Base-by-base conservation (phyloP, 2,113 vertebrate species). In the Leucopternis melanops region DNA sequence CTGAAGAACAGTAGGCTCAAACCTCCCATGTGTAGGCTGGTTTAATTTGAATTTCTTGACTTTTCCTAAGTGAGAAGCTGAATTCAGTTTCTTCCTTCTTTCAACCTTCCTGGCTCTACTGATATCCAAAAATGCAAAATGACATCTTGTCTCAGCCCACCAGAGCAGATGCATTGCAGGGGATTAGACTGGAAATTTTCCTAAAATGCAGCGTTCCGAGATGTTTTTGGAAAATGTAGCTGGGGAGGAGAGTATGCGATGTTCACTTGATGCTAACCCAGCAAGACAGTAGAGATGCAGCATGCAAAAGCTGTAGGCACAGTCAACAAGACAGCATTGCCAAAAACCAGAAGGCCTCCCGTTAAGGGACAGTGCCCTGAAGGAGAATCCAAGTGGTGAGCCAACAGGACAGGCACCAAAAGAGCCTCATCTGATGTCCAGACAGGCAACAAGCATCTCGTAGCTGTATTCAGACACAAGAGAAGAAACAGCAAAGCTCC, bases 11-110 rank as follows among this genome's bases (percentile, higher is more conserved):
- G 89, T 93, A 92, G 73, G 78, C 89, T 97, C 81, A 54, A 92
- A 82, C 50, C 50, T 75, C 80, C 89, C 92, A 80, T 97, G 65
- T 90, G 96, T 94, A 95, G 95, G 89, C 81, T 95, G 94, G 11
- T 91, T 91, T 91, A n/a, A 97, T 97, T 97, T 97, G 92, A 97
- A 96, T 95, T 95, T 90, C 92, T 97, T 97, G 97, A 96, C 96
- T 96, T 97, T 95, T 97, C 78, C 70, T 50, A 92, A 97, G 95
- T 80, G 91, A 97, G 95, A 97, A 95, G 71, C 84, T 73, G 91
- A 95, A 95, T 71, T 94, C 86, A 66, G 70, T 80, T 95, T 94
- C 84, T 88, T 94, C 71, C 88, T 88, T 94, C 92, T 97, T 92
- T 87, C 92, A 95, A 38, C 94, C 94, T 95, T 92, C 72, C 84